Conservation (phyloP, 2,797 vertebrate genomes). For the Alectoris magna region DNA sequence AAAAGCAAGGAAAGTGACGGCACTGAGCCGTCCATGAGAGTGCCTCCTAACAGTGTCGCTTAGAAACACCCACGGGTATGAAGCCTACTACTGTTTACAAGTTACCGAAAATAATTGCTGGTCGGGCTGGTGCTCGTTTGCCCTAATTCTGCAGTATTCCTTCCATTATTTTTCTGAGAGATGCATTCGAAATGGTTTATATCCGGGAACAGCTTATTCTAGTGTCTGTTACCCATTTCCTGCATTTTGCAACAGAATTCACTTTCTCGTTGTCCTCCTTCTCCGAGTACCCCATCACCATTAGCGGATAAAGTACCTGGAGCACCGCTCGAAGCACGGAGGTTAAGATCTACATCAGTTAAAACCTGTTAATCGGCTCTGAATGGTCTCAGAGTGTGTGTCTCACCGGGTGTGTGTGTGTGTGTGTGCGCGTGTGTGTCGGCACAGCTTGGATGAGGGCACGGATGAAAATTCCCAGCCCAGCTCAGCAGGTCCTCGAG, state of each 20-base stretch:
- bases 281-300: neutral
- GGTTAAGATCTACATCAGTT: constrained; percentile 54
- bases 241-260: neutral
- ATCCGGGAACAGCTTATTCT: neutral
- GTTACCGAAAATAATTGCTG: neutral
- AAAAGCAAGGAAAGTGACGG: constrained; percentile 20
- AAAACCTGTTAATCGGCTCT: constrained; percentile 56
- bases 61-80: neutral
- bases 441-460: constrained; percentile 37
- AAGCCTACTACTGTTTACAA: neutral
- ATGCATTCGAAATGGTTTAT: neutral
- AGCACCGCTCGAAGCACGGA: constrained; percentile 5
- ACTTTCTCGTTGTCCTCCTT: neutral
- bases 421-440: constrained; percentile 28
- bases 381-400: constrained; percentile 47
- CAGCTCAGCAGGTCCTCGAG: neutral
- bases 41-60: neutral
- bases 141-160: neutral
- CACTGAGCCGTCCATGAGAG: neutral
- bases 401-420: neutral
- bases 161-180: neutral
- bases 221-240: neutral
- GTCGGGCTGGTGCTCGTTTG: neutral
- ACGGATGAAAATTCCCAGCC: constrained; percentile 14
- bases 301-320: constrained; percentile 30